phyloP scores from a whole-genome alignment of 2,888 invertebrate genomes.

The Uropetala carovei region DNA sequence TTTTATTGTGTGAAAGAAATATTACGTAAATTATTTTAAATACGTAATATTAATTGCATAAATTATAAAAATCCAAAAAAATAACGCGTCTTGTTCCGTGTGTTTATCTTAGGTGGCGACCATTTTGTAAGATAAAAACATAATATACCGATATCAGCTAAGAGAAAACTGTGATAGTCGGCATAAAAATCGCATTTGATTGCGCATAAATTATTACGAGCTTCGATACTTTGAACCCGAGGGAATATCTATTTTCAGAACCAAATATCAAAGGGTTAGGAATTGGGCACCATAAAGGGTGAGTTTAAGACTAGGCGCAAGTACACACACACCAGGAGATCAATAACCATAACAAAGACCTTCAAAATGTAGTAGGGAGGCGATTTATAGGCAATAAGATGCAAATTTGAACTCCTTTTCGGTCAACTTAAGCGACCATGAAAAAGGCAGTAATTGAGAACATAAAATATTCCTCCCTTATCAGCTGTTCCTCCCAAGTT shows the following conservation, averaged over 20 bases:
- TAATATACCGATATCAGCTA: too few species aligned
- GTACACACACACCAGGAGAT: not conserved
- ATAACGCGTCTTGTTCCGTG: too few species aligned
- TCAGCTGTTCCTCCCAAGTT: not conserved
- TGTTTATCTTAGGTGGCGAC: too few species aligned
- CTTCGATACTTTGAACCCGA: not conserved
- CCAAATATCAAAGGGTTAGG: not conserved
- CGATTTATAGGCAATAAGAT: conserved; percentile 59
- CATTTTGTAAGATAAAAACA: too few species aligned
- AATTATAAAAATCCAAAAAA: too few species aligned
- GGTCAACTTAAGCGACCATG: conserved; percentile 23
- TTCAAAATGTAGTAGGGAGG: not conserved
- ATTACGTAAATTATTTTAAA: too few species aligned
- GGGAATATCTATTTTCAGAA: not conserved
- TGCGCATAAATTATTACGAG: not conserved
- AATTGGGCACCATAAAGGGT: not conserved
- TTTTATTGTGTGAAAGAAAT: too few species aligned
- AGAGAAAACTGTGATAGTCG: too few species aligned
- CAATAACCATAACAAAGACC: conserved; percentile 10
- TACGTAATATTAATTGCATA: too few species aligned
- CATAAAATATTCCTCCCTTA: not conserved
- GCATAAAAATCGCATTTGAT: not conserved
- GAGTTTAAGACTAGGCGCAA: not conserved
- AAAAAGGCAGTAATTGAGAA: conserved; percentile 17
- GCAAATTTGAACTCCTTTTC: conserved; percentile 31